Percentiles rank a stretch among this genome's conserved stretches.
phyloP scores from a whole-genome alignment of 2,888 invertebrate genomes.

The Cremastinae sp. region DNA sequence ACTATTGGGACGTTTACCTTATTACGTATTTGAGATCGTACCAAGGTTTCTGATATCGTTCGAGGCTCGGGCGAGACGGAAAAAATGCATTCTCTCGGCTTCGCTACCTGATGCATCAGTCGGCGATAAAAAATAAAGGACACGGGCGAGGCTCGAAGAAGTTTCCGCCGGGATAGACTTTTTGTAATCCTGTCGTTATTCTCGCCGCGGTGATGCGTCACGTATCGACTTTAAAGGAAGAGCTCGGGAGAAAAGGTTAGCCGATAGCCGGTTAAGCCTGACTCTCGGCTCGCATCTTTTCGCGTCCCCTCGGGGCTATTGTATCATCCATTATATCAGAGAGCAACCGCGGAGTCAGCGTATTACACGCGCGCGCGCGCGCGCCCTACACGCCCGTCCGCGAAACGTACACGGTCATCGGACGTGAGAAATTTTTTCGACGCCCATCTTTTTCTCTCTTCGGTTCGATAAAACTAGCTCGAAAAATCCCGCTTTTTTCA shows the following conservation, averaged over 20 bases:
- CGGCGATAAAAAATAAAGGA: conserved; percentile 9
- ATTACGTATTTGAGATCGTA: too few species aligned
- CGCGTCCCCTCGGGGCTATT: conserved; percentile 40
- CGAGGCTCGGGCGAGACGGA: background rate
- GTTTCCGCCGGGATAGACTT: conserved; percentile 36
- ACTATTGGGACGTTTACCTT: too few species aligned
- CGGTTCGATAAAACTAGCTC: too few species aligned
- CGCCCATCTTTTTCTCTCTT: conserved; percentile 7
- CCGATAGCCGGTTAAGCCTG: conserved; percentile 48
- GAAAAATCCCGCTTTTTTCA: too few species aligned
- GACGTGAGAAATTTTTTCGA: conserved; percentile 40
- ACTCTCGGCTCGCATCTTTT: conserved; percentile 37
- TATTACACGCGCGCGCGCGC: conserved; percentile 7
- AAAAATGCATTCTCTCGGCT: background rate
- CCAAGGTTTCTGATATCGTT: too few species aligned
- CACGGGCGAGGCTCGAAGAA: conserved; percentile 1
- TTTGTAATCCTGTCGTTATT: conserved; percentile 13
- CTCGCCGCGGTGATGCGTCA: conserved; percentile 5
- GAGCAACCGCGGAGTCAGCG: conserved; percentile 50
- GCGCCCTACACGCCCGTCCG: conserved; percentile 4
- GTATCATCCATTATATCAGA: conserved; percentile 63
- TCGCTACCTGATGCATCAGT: conserved; percentile 7
- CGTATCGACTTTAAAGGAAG: conserved; percentile 23
- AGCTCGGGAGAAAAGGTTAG: conserved; percentile 7
- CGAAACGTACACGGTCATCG: conserved; percentile 19